Percentiles rank a stretch among this genome's conserved stretches.
Conservation (phyloP, 2,888 invertebrate genomes). For the Torymus tubicola region DNA sequence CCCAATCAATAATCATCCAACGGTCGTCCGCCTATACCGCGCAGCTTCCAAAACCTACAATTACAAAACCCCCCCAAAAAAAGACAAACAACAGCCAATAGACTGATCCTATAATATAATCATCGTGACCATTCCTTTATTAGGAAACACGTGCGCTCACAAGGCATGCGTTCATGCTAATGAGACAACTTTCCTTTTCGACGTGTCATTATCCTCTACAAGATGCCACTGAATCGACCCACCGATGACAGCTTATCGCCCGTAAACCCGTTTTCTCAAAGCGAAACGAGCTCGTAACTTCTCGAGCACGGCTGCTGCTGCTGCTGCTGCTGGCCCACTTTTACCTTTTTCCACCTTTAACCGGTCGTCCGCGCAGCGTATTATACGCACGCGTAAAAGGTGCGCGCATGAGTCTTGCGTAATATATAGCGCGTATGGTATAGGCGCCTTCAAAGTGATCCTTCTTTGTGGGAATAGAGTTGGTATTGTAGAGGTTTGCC, state of each 20-base stretch:
- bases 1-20: no score
- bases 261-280: slow-evolving; percentile 2
- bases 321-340: slow-evolving; percentile 63
- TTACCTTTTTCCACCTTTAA: slow-evolving; percentile 58
- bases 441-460: not conserved
- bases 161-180: no score
- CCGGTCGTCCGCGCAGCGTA: slow-evolving; percentile 10
- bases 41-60: no score
- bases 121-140: no score
- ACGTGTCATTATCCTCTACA: not conserved
- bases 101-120: no score
- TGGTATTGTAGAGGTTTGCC: no score
- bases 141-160: no score
- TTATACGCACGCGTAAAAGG: not conserved
- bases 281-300: slow-evolving; percentile 34
- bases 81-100: not conserved
- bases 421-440: not conserved
- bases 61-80: slow-evolving; percentile 4
- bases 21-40: no score
- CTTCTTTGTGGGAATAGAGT: slow-evolving; percentile 5
- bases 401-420: not conserved
- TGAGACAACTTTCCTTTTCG: slow-evolving; percentile 21
- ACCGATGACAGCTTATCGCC: not conserved
- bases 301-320: slow-evolving; percentile 30
- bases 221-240: not conserved